Base-by-base conservation (phyloP, 2,797 vertebrate species). In the Pangasius larnaudii region DNA sequence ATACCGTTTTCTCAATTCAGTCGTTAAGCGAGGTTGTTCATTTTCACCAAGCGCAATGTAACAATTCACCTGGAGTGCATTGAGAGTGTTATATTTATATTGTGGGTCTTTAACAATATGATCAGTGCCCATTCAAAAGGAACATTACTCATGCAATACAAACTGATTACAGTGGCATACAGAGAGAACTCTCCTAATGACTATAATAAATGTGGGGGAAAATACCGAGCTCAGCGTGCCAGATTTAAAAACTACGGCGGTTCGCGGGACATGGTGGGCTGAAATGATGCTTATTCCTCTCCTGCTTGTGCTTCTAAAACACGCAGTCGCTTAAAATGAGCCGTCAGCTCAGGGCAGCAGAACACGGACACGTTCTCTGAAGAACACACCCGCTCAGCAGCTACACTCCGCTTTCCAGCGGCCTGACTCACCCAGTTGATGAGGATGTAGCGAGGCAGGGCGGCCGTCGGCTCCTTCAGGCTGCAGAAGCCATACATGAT, bases 401-500 rank as follows among this genome's bases (percentile, higher is more conserved):
- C 49, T 7, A 46, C 6, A 36, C 13, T 18, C 3, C 8, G 24
- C 9, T 77, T 77, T 18, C 46, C 6, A 14, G 36, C 18, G 33
- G 56, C 42, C 46, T 14, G 81, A 89, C 96, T 94, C 94, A 99
- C 98, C 98, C 98, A 99, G 96, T 99, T 99, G 96, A 99, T 98
- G 90, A 99, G 98, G 94, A 99, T 96, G 83, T 99, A 99, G 95
- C 98, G 97, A 8, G 98, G 98, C 93, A 99, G 96, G 51, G 97
- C 95, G 0, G 97, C 96, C 69, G 93, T 93, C 36, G 97, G 96
- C 13, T 99, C 98, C 95, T 98, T 99, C 94, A 99, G 96, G 59
- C 98, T 98, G 96, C 98, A 99, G 96, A 99, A 99, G 91, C 98
- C 98, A 5, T 99, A 99, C 98, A 99, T 99, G 95, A 99, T 97